Evolutionary conservation across 2,113 vertebrate genomes (phyloP).

Genomic region (Papio anubis): DNA sequence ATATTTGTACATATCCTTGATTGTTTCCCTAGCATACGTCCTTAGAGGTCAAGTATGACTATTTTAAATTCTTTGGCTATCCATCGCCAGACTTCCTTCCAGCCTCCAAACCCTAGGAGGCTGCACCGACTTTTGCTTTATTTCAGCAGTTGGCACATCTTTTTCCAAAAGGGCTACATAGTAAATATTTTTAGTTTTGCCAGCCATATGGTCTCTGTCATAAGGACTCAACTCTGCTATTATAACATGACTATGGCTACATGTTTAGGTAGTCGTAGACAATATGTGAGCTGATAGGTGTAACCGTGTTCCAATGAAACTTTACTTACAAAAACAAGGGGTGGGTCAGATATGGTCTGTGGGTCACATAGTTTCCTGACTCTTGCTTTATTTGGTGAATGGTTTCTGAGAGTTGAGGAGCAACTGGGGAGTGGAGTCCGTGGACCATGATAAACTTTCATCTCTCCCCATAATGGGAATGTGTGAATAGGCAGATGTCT

Average conservation of each 20-base stretch:
- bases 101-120: background rate
- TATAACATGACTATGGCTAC: too few species aligned
- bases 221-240: background rate
- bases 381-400: background rate
- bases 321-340: background rate
- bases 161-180: background rate
- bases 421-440: background rate
- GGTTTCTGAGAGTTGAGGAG: background rate
- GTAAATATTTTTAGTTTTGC: background rate
- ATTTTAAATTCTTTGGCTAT: background rate
- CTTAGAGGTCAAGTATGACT: background rate
- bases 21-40: background rate
- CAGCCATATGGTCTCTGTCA: background rate
- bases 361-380: background rate
- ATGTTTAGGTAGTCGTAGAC: background rate
- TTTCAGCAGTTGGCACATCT: background rate
- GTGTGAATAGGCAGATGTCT: rapidly evolving
- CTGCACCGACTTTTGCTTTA: background rate
- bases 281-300: rapidly evolving
- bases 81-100: background rate
- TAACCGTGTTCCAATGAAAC: background rate
- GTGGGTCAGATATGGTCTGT: background rate
- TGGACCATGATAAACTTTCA: rapidly evolving
- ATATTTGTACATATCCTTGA: background rate
- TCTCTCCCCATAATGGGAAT: background rate